A percentile compares a stretch with the other conserved stretches of the same genome.
Evolutionary conservation across 2,888 invertebrate genomes (phyloP).

Genomic region (Heteropelma amictum): DNA sequence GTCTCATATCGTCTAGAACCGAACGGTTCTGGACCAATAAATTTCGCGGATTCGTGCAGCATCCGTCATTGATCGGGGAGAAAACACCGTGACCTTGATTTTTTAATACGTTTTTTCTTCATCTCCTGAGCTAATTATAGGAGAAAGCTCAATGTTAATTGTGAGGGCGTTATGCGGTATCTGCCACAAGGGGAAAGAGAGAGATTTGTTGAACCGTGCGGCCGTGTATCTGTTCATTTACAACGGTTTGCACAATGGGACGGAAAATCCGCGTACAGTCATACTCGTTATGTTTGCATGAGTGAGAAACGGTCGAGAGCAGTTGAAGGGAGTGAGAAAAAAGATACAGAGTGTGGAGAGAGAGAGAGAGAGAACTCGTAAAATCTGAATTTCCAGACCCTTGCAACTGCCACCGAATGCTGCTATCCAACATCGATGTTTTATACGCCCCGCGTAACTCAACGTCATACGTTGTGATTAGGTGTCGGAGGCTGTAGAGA

Average conservation of each 20-base stretch:
- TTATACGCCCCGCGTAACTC: slow-evolving; percentile 27
- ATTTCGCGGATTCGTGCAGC: too few species aligned
- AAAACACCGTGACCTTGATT: too few species aligned
- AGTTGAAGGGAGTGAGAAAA: not conserved
- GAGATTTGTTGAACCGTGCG: slow-evolving; percentile 32
- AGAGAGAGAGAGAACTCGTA: slow-evolving; percentile 22
- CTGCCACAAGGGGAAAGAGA: slow-evolving; percentile 14
- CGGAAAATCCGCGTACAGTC: too few species aligned
- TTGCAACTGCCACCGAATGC: slow-evolving; percentile 15
- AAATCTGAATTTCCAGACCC: slow-evolving; percentile 26
- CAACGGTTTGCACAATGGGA: too few species aligned
- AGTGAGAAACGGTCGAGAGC: not conserved
- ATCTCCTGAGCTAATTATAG: not conserved
- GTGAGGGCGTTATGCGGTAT: slow-evolving; percentile 3
- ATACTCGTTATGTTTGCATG: too few species aligned
- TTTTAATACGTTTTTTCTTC: not conserved
- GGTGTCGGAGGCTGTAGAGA: slow-evolving; percentile 48
- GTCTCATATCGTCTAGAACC: too few species aligned
- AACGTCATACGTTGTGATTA: slow-evolving; percentile 50
- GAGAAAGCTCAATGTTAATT: slow-evolving; percentile 32
- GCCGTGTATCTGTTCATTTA: slow-evolving; percentile 29
- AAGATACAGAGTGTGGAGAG: too few species aligned
- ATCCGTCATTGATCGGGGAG: too few species aligned
- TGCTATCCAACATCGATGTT: not conserved
- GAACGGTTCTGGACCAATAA: slow-evolving; percentile 57